Conservation (phyloP, 2,113 vertebrate genomes). For the Arothron firmamentum region DNA sequence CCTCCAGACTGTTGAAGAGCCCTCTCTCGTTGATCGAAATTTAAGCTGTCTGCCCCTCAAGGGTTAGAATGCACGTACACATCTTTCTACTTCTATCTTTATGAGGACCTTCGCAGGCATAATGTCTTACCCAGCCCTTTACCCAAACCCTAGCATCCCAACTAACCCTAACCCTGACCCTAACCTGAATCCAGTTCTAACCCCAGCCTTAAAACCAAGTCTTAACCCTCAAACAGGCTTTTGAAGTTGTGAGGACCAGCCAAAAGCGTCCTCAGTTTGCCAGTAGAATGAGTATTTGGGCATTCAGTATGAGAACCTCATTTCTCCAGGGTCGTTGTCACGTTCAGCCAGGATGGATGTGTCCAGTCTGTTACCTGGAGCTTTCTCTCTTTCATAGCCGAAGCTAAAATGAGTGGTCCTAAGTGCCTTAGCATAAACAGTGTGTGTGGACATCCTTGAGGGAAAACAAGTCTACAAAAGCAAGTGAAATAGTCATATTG, state of each 20-base stretch:
- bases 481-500: too few species aligned
- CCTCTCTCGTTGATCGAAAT: slow-evolving; percentile 44
- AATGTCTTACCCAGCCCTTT: too few species aligned
- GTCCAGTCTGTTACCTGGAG: slow-evolving; percentile 38
- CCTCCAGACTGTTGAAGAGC: slow-evolving; percentile 35
- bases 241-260: too few species aligned
- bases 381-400: slow-evolving; percentile 27
- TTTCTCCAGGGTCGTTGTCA: slow-evolving; percentile 44
- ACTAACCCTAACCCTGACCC: too few species aligned
- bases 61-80: slow-evolving; percentile 22
- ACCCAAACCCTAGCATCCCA: too few species aligned
- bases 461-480: too few species aligned
- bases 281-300: too few species aligned
- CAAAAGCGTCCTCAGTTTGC: too few species aligned
- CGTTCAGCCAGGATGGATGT: slow-evolving; percentile 42
- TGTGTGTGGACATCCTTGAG: neutral
- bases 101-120: too few species aligned
- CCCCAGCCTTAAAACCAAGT: too few species aligned
- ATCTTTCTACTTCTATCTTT: neutral
- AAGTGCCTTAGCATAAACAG: neutral
- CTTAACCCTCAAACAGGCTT: too few species aligned
- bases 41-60: slow-evolving; percentile 48
- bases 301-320: slow-evolving; percentile 13
- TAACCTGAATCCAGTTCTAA: too few species aligned
- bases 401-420: slow-evolving; percentile 12